Evolutionary conservation across 2,113 vertebrate genomes (phyloP).

Genomic region (Synchiropus splendidus): DNA sequence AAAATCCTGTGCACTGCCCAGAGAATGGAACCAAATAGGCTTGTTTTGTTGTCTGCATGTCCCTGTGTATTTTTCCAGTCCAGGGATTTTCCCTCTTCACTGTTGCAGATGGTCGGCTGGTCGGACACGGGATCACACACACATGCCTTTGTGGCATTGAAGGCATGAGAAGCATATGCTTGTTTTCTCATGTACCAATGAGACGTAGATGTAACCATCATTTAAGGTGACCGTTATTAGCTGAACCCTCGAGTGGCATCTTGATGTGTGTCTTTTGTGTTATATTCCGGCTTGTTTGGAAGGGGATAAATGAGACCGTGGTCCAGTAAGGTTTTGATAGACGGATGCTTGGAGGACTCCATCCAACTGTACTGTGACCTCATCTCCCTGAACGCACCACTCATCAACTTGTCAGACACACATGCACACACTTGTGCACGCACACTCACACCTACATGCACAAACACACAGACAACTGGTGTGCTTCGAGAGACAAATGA

Average conservation of each 20-base stretch:
- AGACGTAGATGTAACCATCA: no score
- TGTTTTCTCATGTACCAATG: background rate
- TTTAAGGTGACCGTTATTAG: no score
- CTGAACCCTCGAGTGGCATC: no score
- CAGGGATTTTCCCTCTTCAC: conserved; percentile 7
- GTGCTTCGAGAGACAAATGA: conserved; percentile 39
- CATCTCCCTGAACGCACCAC: conserved; percentile 45
- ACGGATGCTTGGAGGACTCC: conserved; percentile 45
- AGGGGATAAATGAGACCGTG: conserved; percentile 52
- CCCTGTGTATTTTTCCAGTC: conserved; percentile 21
- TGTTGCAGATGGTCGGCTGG: conserved; percentile 5
- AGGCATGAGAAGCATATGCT: background rate
- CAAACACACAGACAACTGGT: conserved; percentile 15
- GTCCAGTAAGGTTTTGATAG: conserved; percentile 48
- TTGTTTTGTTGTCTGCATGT: conserved; percentile 35
- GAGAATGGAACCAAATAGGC: conserved; percentile 12
- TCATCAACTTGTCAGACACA: conserved; percentile 44
- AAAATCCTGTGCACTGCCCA: no score
- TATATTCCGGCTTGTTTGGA: conserved; percentile 8
- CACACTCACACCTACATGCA: conserved; percentile 9
- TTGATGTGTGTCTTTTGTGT: background rate
- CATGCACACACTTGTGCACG: conserved; percentile 10
- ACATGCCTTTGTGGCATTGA: no score
- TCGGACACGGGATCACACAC: conserved; percentile 8
- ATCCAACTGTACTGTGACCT: conserved; percentile 48